These are phyloP conservation scores for Tenualosa thibaudeaui DNA, from an alignment of 2,797 vertebrate genomes.

Conservation along the genomic window DNA sequence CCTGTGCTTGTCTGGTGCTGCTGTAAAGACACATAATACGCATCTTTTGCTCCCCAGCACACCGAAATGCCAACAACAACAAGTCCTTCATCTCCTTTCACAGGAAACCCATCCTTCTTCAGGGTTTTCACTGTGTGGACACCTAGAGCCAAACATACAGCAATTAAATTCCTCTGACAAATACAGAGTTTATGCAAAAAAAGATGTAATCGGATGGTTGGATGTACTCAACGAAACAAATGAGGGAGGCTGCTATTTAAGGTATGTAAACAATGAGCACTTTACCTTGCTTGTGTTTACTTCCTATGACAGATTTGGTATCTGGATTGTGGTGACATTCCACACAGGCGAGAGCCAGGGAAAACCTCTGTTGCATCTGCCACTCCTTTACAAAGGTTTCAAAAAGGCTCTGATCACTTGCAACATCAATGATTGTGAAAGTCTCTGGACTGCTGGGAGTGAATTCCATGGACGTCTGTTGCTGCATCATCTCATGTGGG, in stretches of 20 bases:
- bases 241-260: neutral
- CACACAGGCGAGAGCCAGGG: constrained; percentile 87
- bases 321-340: constrained; percentile 65
- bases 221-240: neutral
- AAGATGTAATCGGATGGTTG: too few species aligned
- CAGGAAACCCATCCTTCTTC: constrained; percentile 77
- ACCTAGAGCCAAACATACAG: constrained; percentile 23
- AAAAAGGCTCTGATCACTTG: constrained; percentile 85
- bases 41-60: constrained; percentile 94
- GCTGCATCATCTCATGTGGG: neutral
- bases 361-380: constrained; percentile 82
- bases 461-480: constrained; percentile 17
- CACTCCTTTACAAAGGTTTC: constrained; percentile 89
- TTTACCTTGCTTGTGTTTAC: constrained; percentile 84
- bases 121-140: constrained; percentile 35
- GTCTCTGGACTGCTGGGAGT: constrained; percentile 71
- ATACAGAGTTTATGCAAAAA: neutral
- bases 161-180: neutral
- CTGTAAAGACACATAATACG: constrained; percentile 91
- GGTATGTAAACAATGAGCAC: neutral
- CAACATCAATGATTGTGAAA: constrained; percentile 92
- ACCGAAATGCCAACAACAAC: constrained; percentile 86
- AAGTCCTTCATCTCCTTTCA: constrained; percentile 75
- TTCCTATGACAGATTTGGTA: constrained; percentile 73
- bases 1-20: constrained; percentile 78